Evolutionary conservation across 2,797 vertebrate species (phyloP), one percentile per base, ranked within the genome.

Genomic region (Malacoraja senta): DNA sequence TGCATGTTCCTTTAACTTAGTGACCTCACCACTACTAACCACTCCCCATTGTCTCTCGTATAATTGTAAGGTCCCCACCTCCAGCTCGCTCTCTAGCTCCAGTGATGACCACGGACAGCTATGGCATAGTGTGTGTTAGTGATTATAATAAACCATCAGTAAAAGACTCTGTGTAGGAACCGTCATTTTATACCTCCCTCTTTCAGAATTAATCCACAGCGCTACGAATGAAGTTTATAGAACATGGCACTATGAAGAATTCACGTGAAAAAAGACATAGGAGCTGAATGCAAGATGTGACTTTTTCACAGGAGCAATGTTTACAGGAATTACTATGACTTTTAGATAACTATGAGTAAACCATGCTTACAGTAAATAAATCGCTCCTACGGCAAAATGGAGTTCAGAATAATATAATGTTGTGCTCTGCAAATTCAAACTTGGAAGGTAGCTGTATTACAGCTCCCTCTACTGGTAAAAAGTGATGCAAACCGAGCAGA

Each of bases 381-480:
- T 74, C 4, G 1, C 3, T 12, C 61, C 21, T 0, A 24, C 2
- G 29, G 65, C 88, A 92, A 74, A 91, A 53, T 91, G 2, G 19
- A 44, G 32, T 12, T 91, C 24, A 72, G 63, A 29, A 65, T n/a
- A 35, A 35, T 88, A 44, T 53, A 91, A 12, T 53, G 24, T 53
- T 44, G 24, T 29, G 3, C n/a, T 8, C 65, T 15, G n/a, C 2
- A 68, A 38, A 53, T 9, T 92, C 71, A 71, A 2, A 44, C 71
- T 92, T 0, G 1, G 0, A 74, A 74, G 13, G 15, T n/a, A 53
- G 71, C 38, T 74, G 68, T 71, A 74, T 26, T 26, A 76, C 38
- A 92, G 38, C 65, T 6, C 38, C 35, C 90, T 92, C 71, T 92
- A 74, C 35, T 92, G 90, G 90, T 44, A 92, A 74, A 4, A 65